Evolutionary conservation across 2,888 invertebrate species (phyloP).

Genomic region (Biston stratarius): DNA sequence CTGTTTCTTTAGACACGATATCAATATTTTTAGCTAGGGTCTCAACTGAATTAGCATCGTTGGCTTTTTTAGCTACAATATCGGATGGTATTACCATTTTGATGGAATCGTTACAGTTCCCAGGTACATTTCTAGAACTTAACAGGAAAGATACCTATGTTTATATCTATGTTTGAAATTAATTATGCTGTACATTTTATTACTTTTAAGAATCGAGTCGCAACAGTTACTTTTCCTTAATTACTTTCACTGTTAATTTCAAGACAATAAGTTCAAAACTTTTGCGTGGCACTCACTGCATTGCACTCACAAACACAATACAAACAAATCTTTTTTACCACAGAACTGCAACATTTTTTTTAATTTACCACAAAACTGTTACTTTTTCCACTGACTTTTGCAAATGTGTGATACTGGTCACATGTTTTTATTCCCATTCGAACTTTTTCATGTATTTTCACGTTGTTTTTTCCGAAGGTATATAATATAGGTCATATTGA

Average conservation of each 20-base stretch:
- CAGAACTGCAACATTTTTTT: not conserved
- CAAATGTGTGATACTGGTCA: not conserved
- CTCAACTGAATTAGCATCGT: not conserved
- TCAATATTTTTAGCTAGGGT: not conserved
- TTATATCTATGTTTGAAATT: constrained; percentile 20
- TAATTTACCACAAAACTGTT: not conserved
- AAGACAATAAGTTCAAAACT: not conserved
- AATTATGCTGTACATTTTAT: constrained; percentile 8
- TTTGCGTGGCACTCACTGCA: not conserved
- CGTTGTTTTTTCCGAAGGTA: not conserved
- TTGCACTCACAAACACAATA: not conserved
- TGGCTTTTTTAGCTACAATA: not conserved
- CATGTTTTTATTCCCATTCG: not conserved
- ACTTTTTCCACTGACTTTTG: too few species aligned
- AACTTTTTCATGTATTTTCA: not conserved
- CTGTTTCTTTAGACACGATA: not conserved
- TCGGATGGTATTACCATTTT: constrained; percentile 20
- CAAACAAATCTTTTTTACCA: not conserved
- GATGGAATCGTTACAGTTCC: not conserved
- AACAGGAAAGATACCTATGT: not conserved
- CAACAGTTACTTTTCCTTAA: too few species aligned
- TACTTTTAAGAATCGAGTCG: not conserved
- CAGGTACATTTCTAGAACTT: too few species aligned
- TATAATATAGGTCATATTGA: not conserved
- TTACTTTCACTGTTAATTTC: not conserved